Percentiles rank a stretch among this genome's conserved stretches.
Conservation (phyloP, 1,140 invertebrate species). For the Argopecten irradians region DNA sequence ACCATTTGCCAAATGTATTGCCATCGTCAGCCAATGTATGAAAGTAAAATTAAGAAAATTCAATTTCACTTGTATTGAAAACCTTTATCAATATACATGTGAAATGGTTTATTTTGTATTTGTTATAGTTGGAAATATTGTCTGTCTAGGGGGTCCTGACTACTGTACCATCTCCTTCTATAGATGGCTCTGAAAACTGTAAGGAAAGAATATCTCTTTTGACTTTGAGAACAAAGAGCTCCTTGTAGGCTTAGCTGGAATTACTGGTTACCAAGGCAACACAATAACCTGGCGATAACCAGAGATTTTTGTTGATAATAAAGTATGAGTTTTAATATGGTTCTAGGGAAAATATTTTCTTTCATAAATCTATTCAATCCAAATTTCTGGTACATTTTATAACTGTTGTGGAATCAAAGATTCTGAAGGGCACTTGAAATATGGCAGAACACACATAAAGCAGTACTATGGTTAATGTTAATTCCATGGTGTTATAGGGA, state of each 20-base stretch:
- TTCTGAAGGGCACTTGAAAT: background rate
- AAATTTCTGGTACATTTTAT: background rate
- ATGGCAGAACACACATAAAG: background rate
- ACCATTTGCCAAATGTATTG: background rate
- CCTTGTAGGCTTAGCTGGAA: background rate
- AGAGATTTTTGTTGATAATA: background rate
- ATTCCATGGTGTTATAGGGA: too few relatives aligned
- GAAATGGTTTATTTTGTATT: background rate
- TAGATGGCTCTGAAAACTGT: background rate
- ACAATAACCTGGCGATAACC: constrained; percentile 3
- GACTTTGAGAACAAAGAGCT: constrained; percentile 9
- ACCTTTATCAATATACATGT: background rate
- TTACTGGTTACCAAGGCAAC: background rate
- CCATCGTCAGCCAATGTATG: background rate
- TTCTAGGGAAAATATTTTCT: background rate
- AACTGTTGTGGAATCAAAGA: too few relatives aligned
- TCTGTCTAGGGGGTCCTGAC: background rate
- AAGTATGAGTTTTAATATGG: background rate
- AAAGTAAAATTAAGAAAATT: background rate
- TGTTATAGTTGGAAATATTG: background rate
- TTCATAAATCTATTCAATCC: background rate
- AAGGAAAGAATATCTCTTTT: background rate
- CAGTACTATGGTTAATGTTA: too few relatives aligned
- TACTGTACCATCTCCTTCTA: background rate
- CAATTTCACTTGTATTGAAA: background rate